Evolutionary conservation across 2,888 invertebrate species (phyloP).

Genomic region (Geophilus truncorum): DNA sequence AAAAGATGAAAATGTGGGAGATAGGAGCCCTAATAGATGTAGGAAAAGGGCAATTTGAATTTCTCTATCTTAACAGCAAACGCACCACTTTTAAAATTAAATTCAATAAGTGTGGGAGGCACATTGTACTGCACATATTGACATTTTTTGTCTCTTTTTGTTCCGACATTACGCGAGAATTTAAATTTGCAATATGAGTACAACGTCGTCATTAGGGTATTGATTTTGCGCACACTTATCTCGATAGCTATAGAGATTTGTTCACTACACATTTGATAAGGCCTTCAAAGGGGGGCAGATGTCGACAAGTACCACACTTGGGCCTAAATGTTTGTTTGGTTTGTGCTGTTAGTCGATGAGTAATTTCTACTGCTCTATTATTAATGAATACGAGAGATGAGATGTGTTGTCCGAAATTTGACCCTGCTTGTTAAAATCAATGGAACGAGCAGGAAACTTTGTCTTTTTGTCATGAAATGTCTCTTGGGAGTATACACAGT

Average conservation of each 20-base stretch:
- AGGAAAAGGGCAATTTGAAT: neutral
- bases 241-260: slow-evolving; percentile 21
- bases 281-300: slow-evolving; percentile 12
- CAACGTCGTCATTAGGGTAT: slow-evolving; percentile 25
- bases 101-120: neutral
- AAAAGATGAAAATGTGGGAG: neutral
- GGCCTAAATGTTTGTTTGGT: neutral
- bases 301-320: neutral
- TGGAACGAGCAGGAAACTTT: neutral
- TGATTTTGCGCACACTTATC: slow-evolving; percentile 21
- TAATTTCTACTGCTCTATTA: neutral
- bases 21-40: neutral
- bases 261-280: slow-evolving; percentile 11
- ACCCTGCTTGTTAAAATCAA: neutral
- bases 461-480: slow-evolving; percentile 1
- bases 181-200: neutral
- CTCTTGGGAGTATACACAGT: neutral
- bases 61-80: neutral
- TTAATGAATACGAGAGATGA: neutral
- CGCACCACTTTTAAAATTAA: neutral
- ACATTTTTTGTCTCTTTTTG: neutral
- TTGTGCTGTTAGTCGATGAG: neutral
- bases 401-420: slow-evolving; percentile 2
- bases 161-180: neutral
- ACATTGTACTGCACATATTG: neutral